Conservation (phyloP, 2,797 vertebrate species). For the Euphonia xanthogaster region DNA sequence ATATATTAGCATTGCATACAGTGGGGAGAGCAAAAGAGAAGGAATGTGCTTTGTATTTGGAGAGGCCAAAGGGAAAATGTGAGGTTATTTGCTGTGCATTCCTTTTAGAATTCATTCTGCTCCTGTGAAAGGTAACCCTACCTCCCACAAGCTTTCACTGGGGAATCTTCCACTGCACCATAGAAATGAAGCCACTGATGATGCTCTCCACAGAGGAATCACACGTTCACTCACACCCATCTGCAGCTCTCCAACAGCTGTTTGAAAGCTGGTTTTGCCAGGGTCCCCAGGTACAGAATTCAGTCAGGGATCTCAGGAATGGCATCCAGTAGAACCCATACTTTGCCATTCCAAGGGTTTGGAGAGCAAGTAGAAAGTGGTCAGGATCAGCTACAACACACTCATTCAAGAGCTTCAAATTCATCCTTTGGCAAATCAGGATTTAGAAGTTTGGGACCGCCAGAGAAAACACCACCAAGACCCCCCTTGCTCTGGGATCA, state of each 20-base stretch:
- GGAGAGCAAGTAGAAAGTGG: not conserved
- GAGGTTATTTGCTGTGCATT: not conserved
- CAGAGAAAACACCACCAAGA: not conserved
- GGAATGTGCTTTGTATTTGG: not conserved
- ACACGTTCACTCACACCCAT: not conserved
- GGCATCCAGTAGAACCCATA: not conserved
- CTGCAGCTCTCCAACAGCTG: not conserved
- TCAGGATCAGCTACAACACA: not conserved
- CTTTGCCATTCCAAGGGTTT: not conserved
- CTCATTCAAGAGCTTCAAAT: not conserved
- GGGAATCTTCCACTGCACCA: not conserved
- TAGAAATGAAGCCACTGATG: not conserved
- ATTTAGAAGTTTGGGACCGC: not conserved
- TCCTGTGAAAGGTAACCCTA: not conserved
- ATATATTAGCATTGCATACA: not conserved
- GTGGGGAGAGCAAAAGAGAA: not conserved
- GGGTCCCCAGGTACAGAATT: rapidly evolving
- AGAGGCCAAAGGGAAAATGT: not conserved
- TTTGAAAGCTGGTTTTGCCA: not conserved
- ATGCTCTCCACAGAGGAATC: not conserved
- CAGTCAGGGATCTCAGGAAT: not conserved
- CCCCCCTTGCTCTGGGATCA: not conserved
- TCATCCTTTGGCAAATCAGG: not conserved
- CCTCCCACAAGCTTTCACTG: not conserved
- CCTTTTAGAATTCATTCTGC: not conserved